Evolutionary conservation across 2,113 vertebrate genomes (phyloP).

Genomic region (Choloepus hoffmanni): DNA sequence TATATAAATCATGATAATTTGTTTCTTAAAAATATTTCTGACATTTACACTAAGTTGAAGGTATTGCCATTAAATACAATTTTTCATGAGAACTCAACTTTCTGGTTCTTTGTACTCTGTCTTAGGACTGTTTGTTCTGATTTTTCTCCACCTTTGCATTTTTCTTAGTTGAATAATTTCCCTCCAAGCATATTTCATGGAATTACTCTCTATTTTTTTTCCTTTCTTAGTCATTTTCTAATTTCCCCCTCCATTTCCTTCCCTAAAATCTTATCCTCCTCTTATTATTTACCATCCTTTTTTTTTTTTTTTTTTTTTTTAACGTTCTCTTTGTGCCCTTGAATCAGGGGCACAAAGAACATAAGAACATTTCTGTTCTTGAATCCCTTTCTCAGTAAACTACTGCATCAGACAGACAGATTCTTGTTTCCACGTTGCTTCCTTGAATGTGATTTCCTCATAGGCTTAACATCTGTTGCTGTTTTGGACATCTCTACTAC

Average conservation of each 20-base stretch:
- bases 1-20: background rate
- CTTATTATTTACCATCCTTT: background rate
- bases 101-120: background rate
- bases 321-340: background rate
- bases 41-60: background rate
- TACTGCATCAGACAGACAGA: background rate
- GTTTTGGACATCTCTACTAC: background rate
- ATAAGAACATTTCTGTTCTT: background rate
- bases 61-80: too few relatives aligned
- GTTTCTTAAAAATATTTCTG: constrained; percentile 30
- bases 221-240: background rate
- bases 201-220: background rate
- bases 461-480: background rate
- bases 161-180: constrained; percentile 32
- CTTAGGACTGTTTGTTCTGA: background rate
- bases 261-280: background rate
- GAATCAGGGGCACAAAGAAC: fast-evolving
- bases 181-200: background rate
- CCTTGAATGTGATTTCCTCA: background rate
- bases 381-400: background rate
- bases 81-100: background rate
- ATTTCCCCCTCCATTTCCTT: background rate
- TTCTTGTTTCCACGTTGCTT: background rate
- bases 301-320: too few relatives aligned
- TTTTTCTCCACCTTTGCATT: background rate